Evolutionary conservation across 2,797 vertebrate genomes (phyloP).

Genomic region (Limosa lapponica): DNA sequence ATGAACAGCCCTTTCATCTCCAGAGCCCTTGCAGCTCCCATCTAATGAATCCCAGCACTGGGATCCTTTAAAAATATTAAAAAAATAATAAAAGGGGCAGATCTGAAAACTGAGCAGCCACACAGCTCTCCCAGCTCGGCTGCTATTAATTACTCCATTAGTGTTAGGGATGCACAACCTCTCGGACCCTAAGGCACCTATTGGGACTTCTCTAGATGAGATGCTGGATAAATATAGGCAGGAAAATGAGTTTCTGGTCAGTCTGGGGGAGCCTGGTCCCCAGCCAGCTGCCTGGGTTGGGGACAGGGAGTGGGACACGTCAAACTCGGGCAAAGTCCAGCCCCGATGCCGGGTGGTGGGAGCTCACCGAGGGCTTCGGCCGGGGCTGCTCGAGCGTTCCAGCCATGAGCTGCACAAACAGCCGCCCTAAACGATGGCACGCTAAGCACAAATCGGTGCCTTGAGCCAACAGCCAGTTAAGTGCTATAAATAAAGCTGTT

Average conservation of each 20-base stretch:
- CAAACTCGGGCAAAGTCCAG: rapidly evolving
- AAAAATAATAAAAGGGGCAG: background rate
- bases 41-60: background rate
- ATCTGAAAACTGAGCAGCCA: background rate
- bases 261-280: rapidly evolving
- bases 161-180: background rate
- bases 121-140: background rate
- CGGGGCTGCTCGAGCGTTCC: background rate
- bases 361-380: rapidly evolving
- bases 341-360: rapidly evolving
- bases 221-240: background rate
- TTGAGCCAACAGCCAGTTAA: background rate
- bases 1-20: background rate
- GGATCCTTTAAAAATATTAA: background rate
- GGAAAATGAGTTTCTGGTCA: background rate
- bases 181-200: rapidly evolving
- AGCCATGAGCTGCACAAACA: background rate
- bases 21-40: background rate
- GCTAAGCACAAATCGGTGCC: background rate
- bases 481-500: slow-evolving; percentile 48
- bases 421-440: background rate
- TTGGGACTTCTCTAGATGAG: background rate
- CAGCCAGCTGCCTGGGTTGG: rapidly evolving
- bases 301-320: background rate
- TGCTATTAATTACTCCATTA: background rate